These are phyloP conservation scores for Aspiorhynchus laticeps DNA, from an alignment of 2,113 vertebrate genomes.

Conservation along the genomic window DNA sequence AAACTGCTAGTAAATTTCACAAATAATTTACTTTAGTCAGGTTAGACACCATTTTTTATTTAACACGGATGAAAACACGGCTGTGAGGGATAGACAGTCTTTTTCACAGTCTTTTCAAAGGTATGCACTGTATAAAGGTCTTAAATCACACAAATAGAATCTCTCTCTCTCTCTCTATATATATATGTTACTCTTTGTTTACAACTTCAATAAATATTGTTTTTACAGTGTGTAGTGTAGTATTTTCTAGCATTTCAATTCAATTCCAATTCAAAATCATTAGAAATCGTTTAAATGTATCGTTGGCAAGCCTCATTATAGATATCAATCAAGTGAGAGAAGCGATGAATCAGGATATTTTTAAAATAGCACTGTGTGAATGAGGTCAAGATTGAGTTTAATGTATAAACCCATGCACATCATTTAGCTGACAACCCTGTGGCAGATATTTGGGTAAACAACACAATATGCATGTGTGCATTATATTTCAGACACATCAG, in stretches of 20 bases:
- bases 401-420: conserved; percentile 15
- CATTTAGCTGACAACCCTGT: background rate
- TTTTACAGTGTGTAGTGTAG: no score
- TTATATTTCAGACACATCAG: background rate
- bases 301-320: background rate
- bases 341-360: conserved; percentile 62
- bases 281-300: background rate
- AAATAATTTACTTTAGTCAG: background rate
- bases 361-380: background rate
- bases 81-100: no score
- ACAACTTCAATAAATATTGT: no score
- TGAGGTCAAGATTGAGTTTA: background rate
- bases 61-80: no score
- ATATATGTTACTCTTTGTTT: no score
- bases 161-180: no score
- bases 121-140: no score
- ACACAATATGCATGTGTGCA: conserved; percentile 38
- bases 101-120: no score
- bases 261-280: no score
- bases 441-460: conserved; percentile 54
- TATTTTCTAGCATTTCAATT: no score
- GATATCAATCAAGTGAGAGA: conserved; percentile 50
- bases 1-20: background rate
- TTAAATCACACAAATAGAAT: no score
- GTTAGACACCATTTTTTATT: no score